Percentiles rank a stretch among this genome's conserved stretches.
Conservation (phyloP, 1,140 invertebrate species). For the Elysia chlorotica region DNA sequence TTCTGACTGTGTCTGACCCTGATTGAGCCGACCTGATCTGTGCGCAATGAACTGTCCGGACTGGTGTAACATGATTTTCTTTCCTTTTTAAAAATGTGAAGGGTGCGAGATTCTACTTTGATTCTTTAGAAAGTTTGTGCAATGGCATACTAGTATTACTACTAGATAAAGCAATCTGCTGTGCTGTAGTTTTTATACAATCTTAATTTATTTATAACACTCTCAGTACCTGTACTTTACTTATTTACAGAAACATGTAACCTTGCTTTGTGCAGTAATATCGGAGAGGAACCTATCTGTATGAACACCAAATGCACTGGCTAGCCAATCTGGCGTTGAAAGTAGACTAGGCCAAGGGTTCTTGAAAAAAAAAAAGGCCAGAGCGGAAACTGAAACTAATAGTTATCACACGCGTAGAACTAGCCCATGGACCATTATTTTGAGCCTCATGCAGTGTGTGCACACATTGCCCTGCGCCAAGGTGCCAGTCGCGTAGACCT, state of each 20-base stretch:
- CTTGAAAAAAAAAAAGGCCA: background rate
- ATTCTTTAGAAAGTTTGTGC: background rate
- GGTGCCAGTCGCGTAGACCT: background rate
- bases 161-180: background rate
- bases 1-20: background rate
- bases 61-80: background rate
- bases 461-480: background rate
- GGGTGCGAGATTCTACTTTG: background rate
- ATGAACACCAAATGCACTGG: background rate
- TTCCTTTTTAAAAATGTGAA: background rate
- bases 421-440: background rate
- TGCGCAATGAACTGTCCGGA: background rate
- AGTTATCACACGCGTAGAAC: background rate
- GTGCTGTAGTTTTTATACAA: background rate
- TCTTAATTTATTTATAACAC: background rate
- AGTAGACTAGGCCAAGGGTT: background rate
- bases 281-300: background rate
- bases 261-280: background rate
- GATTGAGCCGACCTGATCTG: background rate
- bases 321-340: background rate
- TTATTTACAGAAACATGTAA: background rate
- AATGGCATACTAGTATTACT: background rate
- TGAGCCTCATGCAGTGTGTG: background rate
- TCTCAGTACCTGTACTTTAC: background rate
- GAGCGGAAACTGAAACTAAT: background rate